Evolutionary conservation across 2,888 invertebrate species (phyloP).

Genomic region (Monoplex corrugatus): DNA sequence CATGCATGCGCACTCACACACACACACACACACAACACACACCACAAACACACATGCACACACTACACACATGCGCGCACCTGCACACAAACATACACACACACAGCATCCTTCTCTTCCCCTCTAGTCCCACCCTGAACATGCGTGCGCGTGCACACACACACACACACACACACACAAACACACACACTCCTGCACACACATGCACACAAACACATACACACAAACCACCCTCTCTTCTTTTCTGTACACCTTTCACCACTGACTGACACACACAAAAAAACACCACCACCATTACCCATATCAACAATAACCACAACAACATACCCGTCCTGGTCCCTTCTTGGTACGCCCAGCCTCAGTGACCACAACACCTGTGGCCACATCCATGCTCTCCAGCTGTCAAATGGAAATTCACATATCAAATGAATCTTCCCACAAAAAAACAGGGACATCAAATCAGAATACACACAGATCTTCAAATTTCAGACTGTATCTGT

Average conservation of each 20-base stretch:
- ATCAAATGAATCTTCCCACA: too few species aligned
- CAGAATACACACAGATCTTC: too few species aligned
- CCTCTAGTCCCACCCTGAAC: too few species aligned
- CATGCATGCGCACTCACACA: not conserved
- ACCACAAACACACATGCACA: not conserved
- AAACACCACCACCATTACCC: not conserved
- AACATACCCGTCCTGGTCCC: constrained; percentile 76
- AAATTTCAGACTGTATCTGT: too few species aligned
- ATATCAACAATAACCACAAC: not conserved
- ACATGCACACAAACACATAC: not conserved
- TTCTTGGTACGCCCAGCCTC: constrained; percentile 77
- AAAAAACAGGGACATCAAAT: too few species aligned
- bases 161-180: not conserved
- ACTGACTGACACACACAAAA: not conserved
- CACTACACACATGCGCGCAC: not conserved
- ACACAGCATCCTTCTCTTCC: too few species aligned
- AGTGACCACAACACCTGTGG: constrained; percentile 77
- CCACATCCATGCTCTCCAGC: constrained; percentile 79
- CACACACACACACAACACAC: not conserved
- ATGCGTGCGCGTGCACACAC: too few species aligned
- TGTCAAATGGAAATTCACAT: too few species aligned
- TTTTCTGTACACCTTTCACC: not conserved
- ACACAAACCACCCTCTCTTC: not conserved
- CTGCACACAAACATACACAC: not conserved
- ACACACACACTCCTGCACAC: not conserved